Base-by-base conservation (phyloP, 1,140 invertebrate genomes). In the Drosophila malerkotliana region DNA sequence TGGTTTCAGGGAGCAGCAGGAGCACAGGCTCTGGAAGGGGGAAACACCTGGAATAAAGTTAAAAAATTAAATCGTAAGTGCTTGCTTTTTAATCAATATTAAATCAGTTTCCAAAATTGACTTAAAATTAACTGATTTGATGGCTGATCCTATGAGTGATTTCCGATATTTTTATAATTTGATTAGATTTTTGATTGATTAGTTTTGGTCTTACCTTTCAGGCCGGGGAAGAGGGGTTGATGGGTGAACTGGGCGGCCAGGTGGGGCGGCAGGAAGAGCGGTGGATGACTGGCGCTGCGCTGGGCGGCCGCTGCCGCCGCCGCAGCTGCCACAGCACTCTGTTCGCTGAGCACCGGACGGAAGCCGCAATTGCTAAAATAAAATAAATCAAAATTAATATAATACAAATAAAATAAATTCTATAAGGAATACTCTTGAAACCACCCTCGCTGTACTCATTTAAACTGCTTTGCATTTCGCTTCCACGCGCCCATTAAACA, bases 191-290 rank as follows among this genome's bases (percentile, higher is more conserved):
- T 15, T 49, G 56, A 84, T 71, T 12, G 75, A 71, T 73, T 59
- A 7, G 5, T 28, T 28, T 6, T 7, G 59, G 26, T 44, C 45
- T 28, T 93, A 96, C 95, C 95, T 95, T 96, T 96, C 44, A 96
- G 92, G 79, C 92, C 93, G 71, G 95, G 94, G 92, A 97, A 97
- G 21, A 97, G 93, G 1, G 96, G 96, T 62, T 96, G 96, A 56
- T 96, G 96, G 44, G 95, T 95, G 89, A 97, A 95, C 83, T 95
- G 95, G 62, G 94, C 94, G 53, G 95, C 95, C 74, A 97, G 92
- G 90, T 97, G 96, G 1, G 96, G 96, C 14, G 96, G 96, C 87
- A 97, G 95, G 93, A 97, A 97, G 12, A 97, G 93, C 3, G 94
- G 95, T 77, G 91, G 94, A 34, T 91, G 93, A 90, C 89, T 95